Evolutionary conservation across 2,113 vertebrate species (phyloP).

Genomic region (Amazona guildingii): DNA sequence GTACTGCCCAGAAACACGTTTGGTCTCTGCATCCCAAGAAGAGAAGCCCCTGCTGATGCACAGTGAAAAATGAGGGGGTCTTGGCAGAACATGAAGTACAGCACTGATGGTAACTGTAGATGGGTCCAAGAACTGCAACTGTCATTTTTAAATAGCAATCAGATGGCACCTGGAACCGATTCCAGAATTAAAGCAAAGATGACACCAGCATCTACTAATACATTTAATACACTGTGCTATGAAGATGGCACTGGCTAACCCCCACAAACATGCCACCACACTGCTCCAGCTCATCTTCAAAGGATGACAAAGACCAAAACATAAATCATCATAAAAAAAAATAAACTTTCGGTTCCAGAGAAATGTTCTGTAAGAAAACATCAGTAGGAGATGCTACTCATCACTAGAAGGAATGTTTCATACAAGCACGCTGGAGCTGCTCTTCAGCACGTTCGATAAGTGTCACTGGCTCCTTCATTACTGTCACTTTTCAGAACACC

Average conservation of each 20-base stretch:
- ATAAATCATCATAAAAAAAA: background rate
- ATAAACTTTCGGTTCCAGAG: background rate
- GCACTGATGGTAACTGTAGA: background rate
- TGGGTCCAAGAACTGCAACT: background rate
- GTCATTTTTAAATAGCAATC: background rate
- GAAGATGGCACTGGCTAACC: background rate
- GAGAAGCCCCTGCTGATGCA: background rate
- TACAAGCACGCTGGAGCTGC: background rate
- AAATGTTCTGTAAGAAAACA: background rate
- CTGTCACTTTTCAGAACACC: background rate
- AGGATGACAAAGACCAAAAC: background rate
- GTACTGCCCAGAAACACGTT: background rate
- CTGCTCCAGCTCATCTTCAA: background rate
- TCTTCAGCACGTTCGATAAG: background rate
- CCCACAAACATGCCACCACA: background rate
- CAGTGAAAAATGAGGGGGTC: background rate
- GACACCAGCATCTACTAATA: background rate
- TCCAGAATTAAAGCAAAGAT: background rate
- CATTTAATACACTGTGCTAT: background rate
- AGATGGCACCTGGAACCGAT: background rate
- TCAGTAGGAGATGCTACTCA: background rate
- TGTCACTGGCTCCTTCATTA: background rate
- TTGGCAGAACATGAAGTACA: background rate
- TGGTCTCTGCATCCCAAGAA: background rate
- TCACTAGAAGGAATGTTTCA: background rate